Evolutionary conservation across 1,140 invertebrate genomes (phyloP), one percentile per base, ranked within the genome.

Genomic region (Thalassaphorura encarpata): DNA sequence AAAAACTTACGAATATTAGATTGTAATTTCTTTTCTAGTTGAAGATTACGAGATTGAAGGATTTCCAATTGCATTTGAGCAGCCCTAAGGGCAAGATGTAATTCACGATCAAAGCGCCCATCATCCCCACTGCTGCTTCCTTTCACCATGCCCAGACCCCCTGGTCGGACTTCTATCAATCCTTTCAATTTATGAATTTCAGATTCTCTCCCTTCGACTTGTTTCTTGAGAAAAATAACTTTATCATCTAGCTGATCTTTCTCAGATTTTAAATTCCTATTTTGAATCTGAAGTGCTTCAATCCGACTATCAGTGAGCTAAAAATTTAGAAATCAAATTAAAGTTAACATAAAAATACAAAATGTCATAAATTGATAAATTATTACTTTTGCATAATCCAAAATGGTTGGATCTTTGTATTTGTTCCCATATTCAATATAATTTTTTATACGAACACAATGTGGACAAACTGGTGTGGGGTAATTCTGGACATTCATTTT

Each of bases 231-330:
- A 15, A 43, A 56, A 8, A 36, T 29, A 16, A 64, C 27, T 28
- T 59, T 13, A 13, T 56, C 43, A 18, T 39, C 33, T 18, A 57
- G 23, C 21, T 65, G 60, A 15, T 58, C 39, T 36, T 61, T 49
- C 0, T 43, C 21, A n/a, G 3, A 23, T 50, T 60, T 59, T 15
- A 60, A 33, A 11, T 50, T 52, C 0, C 57, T 43, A 19, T 54
- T 49, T 41, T 62, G 60, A 24, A 62, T 15, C 36, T 62, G 61
- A 5, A 65, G 52, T 4, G 60, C 60, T 42, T 65, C 60, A 13
- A 65, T 65, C 26, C 63, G 28, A 42, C 54, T 54, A 28, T 65
- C 63, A n/a, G 60, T 47, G 1, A 65, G 29, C 60, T 62, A 39
- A 11, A 46, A 58, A 50, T 41, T 27, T 4, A 56, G 19, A 16